A percentile compares a stretch with the other conserved stretches of the same genome.
Conservation (phyloP, 2,797 vertebrate species). For the Danio aesculapii region DNA sequence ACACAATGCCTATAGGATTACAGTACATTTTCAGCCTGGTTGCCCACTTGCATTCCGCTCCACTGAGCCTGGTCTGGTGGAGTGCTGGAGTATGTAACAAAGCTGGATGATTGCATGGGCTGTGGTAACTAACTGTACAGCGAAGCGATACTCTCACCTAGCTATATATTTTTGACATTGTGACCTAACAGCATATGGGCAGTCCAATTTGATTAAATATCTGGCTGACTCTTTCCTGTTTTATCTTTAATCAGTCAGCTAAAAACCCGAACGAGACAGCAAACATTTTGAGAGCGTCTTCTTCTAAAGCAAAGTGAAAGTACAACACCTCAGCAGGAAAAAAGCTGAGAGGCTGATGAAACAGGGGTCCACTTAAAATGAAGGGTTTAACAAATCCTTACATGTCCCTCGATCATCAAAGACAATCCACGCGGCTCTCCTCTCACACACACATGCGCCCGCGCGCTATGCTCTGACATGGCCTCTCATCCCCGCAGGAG, state of each 20-base stretch:
- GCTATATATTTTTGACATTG: constrained; percentile 5
- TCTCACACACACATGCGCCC: constrained; percentile 44
- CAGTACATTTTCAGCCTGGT: constrained; percentile 57
- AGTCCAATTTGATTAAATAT: neutral
- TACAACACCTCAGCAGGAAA: constrained; percentile 76
- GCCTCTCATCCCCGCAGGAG: constrained; percentile 72
- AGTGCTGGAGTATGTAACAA: constrained; percentile 34
- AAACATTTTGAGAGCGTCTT: constrained; percentile 43
- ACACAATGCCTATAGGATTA: constrained; percentile 77
- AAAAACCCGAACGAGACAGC: neutral
- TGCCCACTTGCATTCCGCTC: constrained; percentile 40
- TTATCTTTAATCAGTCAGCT: constrained; percentile 16
- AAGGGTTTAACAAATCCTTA: constrained; percentile 72
- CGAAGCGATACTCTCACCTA: constrained; percentile 28
- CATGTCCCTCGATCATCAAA: constrained; percentile 74
- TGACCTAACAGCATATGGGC: neutral
- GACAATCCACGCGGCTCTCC: constrained; percentile 66
- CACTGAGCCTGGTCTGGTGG: constrained; percentile 39
- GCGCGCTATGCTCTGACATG: constrained; percentile 67
- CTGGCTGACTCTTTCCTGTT: neutral
- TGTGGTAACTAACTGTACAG: constrained; percentile 21
- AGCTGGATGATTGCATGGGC: constrained; percentile 30
- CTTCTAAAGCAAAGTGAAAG: constrained; percentile 54
- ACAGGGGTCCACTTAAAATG: constrained; percentile 78
- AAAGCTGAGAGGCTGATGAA: constrained; percentile 71